A percentile compares a stretch with the other conserved stretches of the same genome.
Conservation (phyloP, 1,140 invertebrate species). For the Nasonia giraulti region DNA sequence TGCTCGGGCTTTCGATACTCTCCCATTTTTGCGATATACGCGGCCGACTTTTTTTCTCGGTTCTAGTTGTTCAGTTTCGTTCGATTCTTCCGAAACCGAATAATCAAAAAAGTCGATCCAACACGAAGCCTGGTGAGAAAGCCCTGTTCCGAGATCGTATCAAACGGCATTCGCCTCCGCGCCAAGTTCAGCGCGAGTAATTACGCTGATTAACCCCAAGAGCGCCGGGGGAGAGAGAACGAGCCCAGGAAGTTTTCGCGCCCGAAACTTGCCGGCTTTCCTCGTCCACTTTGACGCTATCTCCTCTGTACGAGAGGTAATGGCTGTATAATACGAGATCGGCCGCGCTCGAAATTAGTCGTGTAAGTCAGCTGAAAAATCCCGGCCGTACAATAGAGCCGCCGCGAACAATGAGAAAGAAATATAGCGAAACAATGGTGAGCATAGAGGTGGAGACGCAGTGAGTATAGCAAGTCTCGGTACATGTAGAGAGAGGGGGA, state of each 20-base stretch:
- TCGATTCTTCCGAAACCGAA: neutral
- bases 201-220: constrained; percentile 36
- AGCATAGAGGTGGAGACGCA: neutral
- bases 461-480: neutral
- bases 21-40: no score
- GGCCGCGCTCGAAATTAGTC: neutral
- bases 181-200: constrained; percentile 18
- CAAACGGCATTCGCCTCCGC: neutral
- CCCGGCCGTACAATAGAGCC: neutral
- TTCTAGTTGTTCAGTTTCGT: no score
- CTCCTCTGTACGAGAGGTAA: neutral
- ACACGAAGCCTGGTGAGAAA: neutral
- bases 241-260: constrained; percentile 33
- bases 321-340: neutral
- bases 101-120: neutral
- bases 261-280: neutral
- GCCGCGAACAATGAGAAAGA: neutral
- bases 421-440: neutral
- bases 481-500: neutral
- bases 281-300: neutral
- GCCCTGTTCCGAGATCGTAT: neutral
- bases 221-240: neutral
- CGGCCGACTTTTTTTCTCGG: no score
- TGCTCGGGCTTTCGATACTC: no score
- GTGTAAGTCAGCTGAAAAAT: neutral